Conservation (phyloP, 92 coral and sea anemone genomes). For the Actinostola sp. region DNA sequence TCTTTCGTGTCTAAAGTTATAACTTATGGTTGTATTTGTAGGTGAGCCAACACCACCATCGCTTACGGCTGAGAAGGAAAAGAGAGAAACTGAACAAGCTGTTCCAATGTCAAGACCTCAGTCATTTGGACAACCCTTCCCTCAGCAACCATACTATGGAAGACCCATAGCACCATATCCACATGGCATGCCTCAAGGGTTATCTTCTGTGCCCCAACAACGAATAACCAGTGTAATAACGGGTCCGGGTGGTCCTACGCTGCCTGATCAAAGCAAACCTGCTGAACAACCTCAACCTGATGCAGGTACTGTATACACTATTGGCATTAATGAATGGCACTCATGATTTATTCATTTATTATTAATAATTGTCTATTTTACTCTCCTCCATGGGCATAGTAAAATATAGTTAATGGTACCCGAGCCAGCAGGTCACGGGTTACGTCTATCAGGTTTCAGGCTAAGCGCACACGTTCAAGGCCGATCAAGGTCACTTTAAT, state of each 20-base stretch:
- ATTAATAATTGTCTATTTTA: too few relatives aligned
- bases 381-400: too few relatives aligned
- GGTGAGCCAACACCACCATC: constrained; percentile 90
- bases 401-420: too few relatives aligned
- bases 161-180: constrained; percentile 49
- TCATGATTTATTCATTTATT: too few relatives aligned
- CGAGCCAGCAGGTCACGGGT: too few relatives aligned
- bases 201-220: constrained; percentile 52
- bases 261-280: constrained; percentile 2
- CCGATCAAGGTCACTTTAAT: too few relatives aligned
- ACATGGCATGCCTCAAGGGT: constrained; percentile 60
- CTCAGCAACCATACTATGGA: constrained; percentile 60
- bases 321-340: neutral
- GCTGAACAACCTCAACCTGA: neutral
- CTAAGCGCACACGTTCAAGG: too few relatives aligned
- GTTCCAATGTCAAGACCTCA: constrained; percentile 64
- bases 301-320: neutral
- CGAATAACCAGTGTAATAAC: constrained; percentile 23
- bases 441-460: too few relatives aligned
- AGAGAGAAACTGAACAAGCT: constrained; percentile 64
- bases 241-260: constrained; percentile 34
- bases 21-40: too few relatives aligned
- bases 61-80: constrained; percentile 70
- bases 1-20: too few relatives aligned
- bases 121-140: constrained; percentile 59